Evolutionary conservation across 2,797 vertebrate species (phyloP).

Genomic region (Tenualosa ilisha): DNA sequence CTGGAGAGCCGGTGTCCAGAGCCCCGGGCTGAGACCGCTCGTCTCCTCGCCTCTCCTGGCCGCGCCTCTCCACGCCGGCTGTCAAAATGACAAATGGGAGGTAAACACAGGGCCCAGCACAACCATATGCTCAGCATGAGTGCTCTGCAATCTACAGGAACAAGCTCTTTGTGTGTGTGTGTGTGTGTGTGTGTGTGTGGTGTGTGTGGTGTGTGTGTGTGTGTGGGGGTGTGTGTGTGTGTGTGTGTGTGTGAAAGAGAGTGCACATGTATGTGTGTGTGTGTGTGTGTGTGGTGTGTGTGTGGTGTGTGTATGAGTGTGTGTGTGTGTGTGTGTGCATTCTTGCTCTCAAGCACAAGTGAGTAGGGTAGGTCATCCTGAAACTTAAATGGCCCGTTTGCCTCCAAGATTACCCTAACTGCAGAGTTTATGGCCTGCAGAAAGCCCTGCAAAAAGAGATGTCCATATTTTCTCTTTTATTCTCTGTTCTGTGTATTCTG

Average conservation of each 20-base stretch:
- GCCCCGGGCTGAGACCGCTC: background rate
- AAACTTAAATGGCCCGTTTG: background rate
- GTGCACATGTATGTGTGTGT: background rate
- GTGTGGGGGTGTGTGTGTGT: background rate
- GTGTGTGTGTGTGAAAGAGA: background rate
- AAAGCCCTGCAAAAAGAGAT: background rate
- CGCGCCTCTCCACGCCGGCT: constrained; percentile 43
- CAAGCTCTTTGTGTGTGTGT: background rate
- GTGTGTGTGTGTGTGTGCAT: background rate
- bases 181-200: background rate
- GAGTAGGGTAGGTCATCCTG: background rate
- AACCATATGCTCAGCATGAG: constrained; percentile 67
- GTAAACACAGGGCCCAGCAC: constrained; percentile 62
- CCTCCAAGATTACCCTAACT: background rate
- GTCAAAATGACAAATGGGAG: constrained; percentile 74
- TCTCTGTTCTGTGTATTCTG: too few relatives aligned
- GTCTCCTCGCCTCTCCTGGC: background rate
- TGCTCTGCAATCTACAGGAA: constrained; percentile 56
- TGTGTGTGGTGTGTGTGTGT: constrained; percentile 2
- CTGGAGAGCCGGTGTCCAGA: too few relatives aligned
- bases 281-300: background rate
- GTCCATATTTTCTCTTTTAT: background rate
- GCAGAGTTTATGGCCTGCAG: background rate
- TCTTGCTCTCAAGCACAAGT: background rate
- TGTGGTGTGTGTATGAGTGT: background rate